Evolutionary conservation across 2,797 vertebrate genomes (phyloP), one percentile per base, ranked within the genome.

Genomic region (Chloroceryle amazona): DNA sequence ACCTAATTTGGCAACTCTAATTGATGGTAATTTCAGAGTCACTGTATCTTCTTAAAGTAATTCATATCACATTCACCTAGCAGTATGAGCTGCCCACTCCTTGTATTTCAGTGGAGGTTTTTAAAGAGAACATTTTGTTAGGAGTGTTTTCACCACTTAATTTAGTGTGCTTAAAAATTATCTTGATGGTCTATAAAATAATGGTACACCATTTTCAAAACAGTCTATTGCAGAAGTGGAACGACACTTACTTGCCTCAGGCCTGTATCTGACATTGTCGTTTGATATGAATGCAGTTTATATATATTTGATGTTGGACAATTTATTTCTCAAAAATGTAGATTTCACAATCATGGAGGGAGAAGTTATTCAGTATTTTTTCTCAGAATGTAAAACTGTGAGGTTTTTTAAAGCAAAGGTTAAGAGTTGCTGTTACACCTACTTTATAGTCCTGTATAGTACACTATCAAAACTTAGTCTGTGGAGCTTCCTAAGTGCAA

Each of bases 1-100:
- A 55, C 62, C 72, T 95, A 94, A 95, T 94, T 96, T 95, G 94
- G 86, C 75, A 96, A 93, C 61, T 89, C 54, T 97, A 96, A 96
- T 39, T 81, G 94, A 91, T 0, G 61, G 58, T 86, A 94, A 82
- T 97, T 95, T 97, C 79, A 86, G 51, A 96, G 89, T 96, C n/a
- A 86, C 74, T 73, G 73, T 78, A 68, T 65, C 87, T 82, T 90
- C 84, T 94, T 84, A 85, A 96, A 81, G 82, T 81, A 95, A 96
- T 89, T 91, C 76, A 49, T 61, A 78, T 96, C 66, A 46, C 35
- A 78, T 76, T 76, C 72, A 94, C 70, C 33, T 83, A 86, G 66
- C 35, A 80, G 51, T 62, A 72, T 52, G 42, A 96, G 74, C 73
- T 88, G 37, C 87, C 89, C 62, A 90, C 89, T 95, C 90, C 47